phyloP scores from a whole-genome alignment of 2,113 vertebrate species.

The Tinamus guttatus region DNA sequence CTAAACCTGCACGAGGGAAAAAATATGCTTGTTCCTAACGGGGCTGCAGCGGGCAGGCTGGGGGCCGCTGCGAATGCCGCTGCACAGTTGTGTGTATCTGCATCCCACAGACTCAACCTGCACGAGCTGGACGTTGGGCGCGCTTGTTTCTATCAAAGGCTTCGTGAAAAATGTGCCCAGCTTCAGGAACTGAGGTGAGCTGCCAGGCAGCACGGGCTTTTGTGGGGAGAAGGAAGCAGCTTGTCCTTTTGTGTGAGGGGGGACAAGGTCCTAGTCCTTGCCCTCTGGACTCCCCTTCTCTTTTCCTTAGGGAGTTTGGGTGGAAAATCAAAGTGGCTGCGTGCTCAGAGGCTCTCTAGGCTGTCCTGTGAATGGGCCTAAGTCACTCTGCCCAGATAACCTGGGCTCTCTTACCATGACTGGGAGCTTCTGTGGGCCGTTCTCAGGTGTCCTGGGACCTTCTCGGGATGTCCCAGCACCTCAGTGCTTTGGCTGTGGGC shows the following conservation, averaged over 20 bases:
- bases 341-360: not conserved
- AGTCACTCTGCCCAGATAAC: not conserved
- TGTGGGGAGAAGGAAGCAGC: not conserved
- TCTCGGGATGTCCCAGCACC: not conserved
- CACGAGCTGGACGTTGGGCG: constrained; percentile 54
- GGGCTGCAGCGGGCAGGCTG: not conserved
- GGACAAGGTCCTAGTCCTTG: not conserved
- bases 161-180: constrained; percentile 66
- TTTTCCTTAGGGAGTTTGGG: not conserved
- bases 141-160: not conserved
- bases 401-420: rapidly evolving
- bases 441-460: not conserved
- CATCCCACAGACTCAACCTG: constrained; percentile 73
- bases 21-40: not conserved
- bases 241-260: not conserved
- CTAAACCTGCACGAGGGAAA: not conserved
- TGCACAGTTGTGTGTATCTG: not conserved
- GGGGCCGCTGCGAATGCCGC: not conserved
- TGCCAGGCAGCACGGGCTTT: not conserved
- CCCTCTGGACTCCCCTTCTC: not conserved
- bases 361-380: not conserved
- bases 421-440: not conserved
- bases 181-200: constrained; percentile 85
- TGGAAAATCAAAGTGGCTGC: not conserved
- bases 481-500: not conserved